A percentile compares a stretch with the other conserved stretches of the same genome.
phyloP scores from a whole-genome alignment of 2,113 vertebrate species.

The Osmerus mordax region DNA sequence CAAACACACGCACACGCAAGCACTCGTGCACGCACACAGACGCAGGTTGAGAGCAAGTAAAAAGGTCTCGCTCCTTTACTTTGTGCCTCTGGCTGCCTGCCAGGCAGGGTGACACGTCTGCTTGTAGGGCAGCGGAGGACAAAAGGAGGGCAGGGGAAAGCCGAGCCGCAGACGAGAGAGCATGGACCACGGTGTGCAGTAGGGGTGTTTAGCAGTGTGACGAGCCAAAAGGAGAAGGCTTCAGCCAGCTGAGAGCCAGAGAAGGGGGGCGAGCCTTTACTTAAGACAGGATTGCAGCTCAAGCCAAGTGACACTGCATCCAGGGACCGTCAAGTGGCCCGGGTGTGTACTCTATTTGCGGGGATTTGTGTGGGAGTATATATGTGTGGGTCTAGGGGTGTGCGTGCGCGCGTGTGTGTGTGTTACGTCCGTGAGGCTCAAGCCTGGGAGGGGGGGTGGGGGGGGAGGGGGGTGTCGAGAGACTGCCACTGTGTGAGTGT shows the following conservation, averaged over 20 bases:
- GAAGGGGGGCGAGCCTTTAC: not conserved
- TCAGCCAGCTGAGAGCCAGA: not conserved
- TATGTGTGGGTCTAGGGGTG: conserved; percentile 1
- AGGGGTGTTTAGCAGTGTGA: conserved; percentile 9
- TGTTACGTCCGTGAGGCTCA: not conserved
- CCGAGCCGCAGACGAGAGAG: conserved; percentile 17
- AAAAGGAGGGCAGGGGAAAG: conserved; percentile 17
- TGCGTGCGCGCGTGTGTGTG: conserved; percentile 12
- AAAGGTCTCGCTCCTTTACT: not conserved
- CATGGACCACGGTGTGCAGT: conserved; percentile 19
- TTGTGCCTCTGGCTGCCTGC: conserved; percentile 25
- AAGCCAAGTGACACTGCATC: conserved; percentile 33
- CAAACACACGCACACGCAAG: conserved; percentile 9
- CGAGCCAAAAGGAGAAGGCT: not conserved
- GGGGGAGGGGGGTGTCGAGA: not conserved
- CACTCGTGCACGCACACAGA: conserved; percentile 8
- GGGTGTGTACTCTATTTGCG: conserved; percentile 21
- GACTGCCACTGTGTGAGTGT: conserved; percentile 33
- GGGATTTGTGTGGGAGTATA: not conserved
- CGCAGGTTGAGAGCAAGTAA: not conserved
- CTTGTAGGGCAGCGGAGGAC: conserved; percentile 22
- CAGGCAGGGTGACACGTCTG: conserved; percentile 28
- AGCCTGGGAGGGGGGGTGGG: not conserved
- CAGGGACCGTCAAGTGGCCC: conserved; percentile 11
- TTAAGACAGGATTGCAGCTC: conserved; percentile 30